These are phyloP conservation scores for Agrotis puta DNA, from an alignment of 2,888 invertebrate species.

Conservation along the genomic window DNA sequence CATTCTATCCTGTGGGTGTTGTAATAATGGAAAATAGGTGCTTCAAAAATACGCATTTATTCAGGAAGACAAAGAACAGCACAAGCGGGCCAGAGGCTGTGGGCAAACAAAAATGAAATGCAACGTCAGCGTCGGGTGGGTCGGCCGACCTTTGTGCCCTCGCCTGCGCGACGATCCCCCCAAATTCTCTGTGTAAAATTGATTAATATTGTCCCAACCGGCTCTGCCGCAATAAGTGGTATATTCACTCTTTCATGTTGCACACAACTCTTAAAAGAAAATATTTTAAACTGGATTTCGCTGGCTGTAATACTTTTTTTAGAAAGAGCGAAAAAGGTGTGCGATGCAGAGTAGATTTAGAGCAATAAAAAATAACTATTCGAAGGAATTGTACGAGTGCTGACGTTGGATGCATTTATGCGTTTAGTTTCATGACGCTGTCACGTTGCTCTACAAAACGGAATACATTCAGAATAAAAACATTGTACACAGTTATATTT, in stretches of 20 bases:
- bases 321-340: constrained; percentile 72
- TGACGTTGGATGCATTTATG: constrained; percentile 74
- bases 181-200: constrained; percentile 85
- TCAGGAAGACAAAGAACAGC: constrained; percentile 85
- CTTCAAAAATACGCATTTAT: constrained; percentile 85
- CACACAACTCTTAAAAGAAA: constrained; percentile 78
- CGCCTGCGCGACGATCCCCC: constrained; percentile 77
- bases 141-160: constrained; percentile 82
- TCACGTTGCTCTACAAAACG: constrained; percentile 61
- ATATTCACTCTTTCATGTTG: constrained; percentile 77
- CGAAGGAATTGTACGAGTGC: constrained; percentile 75
- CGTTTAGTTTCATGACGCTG: constrained; percentile 67
- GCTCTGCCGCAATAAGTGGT: constrained; percentile 80
- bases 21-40: constrained; percentile 83
- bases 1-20: constrained; percentile 74
- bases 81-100: constrained; percentile 79
- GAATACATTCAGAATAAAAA: constrained; percentile 60
- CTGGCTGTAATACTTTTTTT: constrained; percentile 73
- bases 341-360: constrained; percentile 74
- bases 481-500: constrained; percentile 56
- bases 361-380: constrained; percentile 78
- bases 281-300: constrained; percentile 76
- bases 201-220: constrained; percentile 85
- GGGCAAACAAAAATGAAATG: constrained; percentile 87
- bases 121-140: constrained; percentile 83